Base-by-base conservation (phyloP, 2,113 vertebrate species). In the Odobenus rosmarus region DNA sequence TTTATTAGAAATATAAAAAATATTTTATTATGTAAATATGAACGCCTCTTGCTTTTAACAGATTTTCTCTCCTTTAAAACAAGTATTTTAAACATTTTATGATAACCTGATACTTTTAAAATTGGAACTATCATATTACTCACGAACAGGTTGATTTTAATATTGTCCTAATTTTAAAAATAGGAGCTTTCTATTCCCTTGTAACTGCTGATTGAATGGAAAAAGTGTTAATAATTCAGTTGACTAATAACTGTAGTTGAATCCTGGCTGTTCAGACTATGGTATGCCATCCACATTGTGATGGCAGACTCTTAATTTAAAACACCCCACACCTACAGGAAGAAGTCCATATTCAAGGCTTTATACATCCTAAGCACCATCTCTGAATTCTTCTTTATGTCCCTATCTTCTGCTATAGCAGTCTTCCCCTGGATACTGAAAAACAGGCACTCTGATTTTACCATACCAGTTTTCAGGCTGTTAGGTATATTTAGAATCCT, bases 21-120 rank as follows among this genome's bases (percentile, higher is more conserved):
- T 7, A 81, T 67, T 93, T 87, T 91, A 39, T 85, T 79, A 71
- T 71, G 11, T 19, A 71, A 83, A 93, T 69, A 15, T 61, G 28
- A 61, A 61, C 42, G 55, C 82, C 36, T 83, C 51, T 87, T 84
- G 7, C 31, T 67, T 72, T 72, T 85, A 33, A n/a, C 36, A 85
- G 33, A 61, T 87, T 90, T 76, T 90, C 81, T 4, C 79, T 64
- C 12, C 1, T 0, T 83, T 93, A n/a, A 69, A 53, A 33, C 55
- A 72, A 57, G 39, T 51, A 82, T 80, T 97, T 92, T 91, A 16
- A 93, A 76, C 12, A 83, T 53, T 69, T 87, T 90, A 53, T 86
- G 39, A n/a, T 87, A 90, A 26, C 12, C 42, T 59, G 39, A 59
- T 86, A 39, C 42, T 82, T 87, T 51, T 33, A 71, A 90, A 71